Evolutionary conservation across 2,113 vertebrate genomes (phyloP).

Genomic region (Rhipidura dahli): DNA sequence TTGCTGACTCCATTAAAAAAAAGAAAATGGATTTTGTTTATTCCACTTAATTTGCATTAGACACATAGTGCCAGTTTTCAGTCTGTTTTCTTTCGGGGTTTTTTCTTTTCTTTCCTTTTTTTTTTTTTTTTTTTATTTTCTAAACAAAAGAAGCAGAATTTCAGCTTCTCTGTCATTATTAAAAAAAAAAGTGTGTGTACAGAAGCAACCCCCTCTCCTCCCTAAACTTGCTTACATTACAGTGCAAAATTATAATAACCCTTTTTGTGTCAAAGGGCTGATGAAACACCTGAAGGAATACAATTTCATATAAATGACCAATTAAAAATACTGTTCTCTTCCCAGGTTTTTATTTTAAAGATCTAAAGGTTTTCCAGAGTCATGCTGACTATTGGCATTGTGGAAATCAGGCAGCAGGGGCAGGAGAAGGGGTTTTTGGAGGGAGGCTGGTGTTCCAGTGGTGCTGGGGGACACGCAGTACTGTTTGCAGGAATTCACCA

Average conservation of each 20-base stretch:
- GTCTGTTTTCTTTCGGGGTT: not conserved
- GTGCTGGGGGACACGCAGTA: not conserved
- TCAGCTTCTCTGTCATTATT: not conserved
- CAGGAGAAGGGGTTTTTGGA: not conserved
- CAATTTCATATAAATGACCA: not conserved
- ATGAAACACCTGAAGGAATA: not conserved
- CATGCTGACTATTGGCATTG: not conserved
- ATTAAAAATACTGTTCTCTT: not conserved
- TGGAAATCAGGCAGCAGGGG: rapidly evolving
- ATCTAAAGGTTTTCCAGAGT: not conserved
- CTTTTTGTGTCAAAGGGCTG: not conserved
- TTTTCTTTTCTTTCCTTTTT: not conserved
- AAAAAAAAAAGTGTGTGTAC: not conserved
- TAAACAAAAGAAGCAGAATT: not conserved
- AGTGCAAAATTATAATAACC: not conserved
- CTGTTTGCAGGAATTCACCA: not conserved
- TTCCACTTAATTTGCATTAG: not conserved
- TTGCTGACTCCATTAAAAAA: not conserved
- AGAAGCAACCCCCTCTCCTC: not conserved
- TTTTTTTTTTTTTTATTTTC: not conserved
- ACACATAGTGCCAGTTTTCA: not conserved
- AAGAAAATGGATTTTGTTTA: not conserved
- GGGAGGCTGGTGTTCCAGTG: not conserved
- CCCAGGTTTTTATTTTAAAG: not conserved
- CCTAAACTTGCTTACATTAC: not conserved